These are phyloP conservation scores for Brachionus angularis DNA, from an alignment of 1,140 invertebrate species.

Conservation along the genomic window DNA sequence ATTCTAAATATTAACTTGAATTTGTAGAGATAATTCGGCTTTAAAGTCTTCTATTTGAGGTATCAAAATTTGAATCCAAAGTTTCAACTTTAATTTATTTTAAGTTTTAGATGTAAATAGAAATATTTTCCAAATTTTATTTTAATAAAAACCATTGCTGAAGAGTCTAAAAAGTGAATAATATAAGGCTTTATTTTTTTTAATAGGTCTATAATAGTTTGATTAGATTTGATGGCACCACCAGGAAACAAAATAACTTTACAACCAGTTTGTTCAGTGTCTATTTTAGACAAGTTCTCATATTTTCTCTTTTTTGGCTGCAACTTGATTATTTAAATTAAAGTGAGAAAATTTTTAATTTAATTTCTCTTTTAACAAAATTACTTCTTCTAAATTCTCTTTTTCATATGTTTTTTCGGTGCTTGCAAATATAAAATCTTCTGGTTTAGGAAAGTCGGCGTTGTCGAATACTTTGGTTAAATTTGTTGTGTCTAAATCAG, in stretches of 20 bases:
- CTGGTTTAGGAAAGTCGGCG: conserved; percentile 19
- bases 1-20: conserved; percentile 4
- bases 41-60: conserved; percentile 43
- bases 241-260: conserved; percentile 29
- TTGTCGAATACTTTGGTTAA: neutral
- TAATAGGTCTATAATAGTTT: conserved; percentile 15
- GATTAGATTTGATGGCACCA: conserved; percentile 33
- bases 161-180: conserved; percentile 41
- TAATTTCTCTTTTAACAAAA: neutral
- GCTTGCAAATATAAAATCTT: conserved; percentile 10
- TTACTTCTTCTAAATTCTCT: conserved; percentile 30
- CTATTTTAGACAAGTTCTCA: neutral
- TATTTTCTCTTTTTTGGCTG: conserved; percentile 19
- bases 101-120: neutral
- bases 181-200: conserved; percentile 39
- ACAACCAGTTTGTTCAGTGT: neutral
- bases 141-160: conserved; percentile 4
- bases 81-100: neutral
- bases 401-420: conserved; percentile 4
- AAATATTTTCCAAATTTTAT: neutral
- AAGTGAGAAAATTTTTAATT: conserved; percentile 2
- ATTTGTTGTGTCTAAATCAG: conserved; percentile 8
- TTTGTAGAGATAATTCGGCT: conserved; percentile 40
- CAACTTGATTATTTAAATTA: conserved; percentile 2
- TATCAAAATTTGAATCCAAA: conserved; percentile 44